Evolutionary conservation across 2,888 invertebrate genomes (phyloP), one percentile per base, ranked within the genome.

Genomic region (Hydroisotoma schaefferi): DNA sequence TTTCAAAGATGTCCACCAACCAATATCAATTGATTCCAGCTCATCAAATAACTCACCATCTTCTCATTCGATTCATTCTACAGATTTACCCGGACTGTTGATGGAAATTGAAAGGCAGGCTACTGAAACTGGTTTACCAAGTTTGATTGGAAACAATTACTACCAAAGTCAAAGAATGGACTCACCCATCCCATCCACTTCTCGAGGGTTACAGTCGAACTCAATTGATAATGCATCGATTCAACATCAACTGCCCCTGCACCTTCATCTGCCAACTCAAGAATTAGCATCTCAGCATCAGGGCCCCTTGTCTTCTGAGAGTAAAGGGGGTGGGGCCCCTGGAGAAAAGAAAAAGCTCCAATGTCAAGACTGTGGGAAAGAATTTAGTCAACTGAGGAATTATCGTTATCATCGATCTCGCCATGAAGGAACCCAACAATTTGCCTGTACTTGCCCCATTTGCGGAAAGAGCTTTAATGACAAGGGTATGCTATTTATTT

Each of bases 381-480:
- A 85, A 43, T 90, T 90, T 77, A 88, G 88, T 1, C 90, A 90
- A 75, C 78, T 90, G 55, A 81, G 90, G 43, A 90, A 90, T 78
- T 90, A 85, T 77, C 89, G 89, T 77, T 90, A 90, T 75, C 90
- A 90, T 76, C 75, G 77, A 52, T 88, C 88, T 1, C 85, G 89
- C 23, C 90, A 90, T 76, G 84, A 88, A 53, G 90, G 90, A 1
- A 89, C 89, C 25, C 84, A 85, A 70, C 65, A 89, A 78, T 90
- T 90, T 73, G 87, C 89, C 0, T 85, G 86, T 18, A 84, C 83
- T 5, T 86, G 86, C 73, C 83, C 84, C 5, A 85, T 85, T 75
- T 90, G 90, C 75, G 89, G 88, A 26, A 90, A 90, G 77, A 84
- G 85, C 70, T 90, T 90, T 77, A 90, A 90, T 76, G 90, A 90